Conservation (phyloP, 2,797 vertebrate genomes). For the Pithecia hirsuta region DNA sequence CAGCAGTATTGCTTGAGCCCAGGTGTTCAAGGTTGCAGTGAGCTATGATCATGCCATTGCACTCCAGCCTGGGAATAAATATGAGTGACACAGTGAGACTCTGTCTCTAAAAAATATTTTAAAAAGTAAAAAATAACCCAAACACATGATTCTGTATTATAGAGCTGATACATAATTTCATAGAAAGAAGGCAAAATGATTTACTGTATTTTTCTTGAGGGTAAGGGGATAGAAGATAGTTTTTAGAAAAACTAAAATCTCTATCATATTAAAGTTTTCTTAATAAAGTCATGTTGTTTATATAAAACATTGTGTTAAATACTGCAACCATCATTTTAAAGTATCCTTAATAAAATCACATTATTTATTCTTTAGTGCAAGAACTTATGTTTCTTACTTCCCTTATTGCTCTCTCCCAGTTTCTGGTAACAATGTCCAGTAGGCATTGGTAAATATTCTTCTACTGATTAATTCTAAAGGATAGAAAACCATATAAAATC, state of each 20-base stretch:
- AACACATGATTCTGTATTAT: neutral
- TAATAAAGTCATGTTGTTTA: constrained; percentile 1
- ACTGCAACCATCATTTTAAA: neutral
- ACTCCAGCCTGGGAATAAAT: neutral
- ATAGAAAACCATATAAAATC: neutral
- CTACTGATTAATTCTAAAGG: neutral
- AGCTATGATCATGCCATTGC: neutral
- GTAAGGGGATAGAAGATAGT: neutral
- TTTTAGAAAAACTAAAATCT: neutral
- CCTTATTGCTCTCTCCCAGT: neutral
- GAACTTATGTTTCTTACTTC: neutral
- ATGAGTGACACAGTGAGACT: neutral
- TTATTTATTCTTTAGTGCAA: neutral
- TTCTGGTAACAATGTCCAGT: neutral
- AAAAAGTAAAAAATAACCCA: neutral
- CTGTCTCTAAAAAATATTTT: neutral
- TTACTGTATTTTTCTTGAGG: neutral
- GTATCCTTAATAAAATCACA: neutral
- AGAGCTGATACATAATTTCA: constrained; percentile 21
- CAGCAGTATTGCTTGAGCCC: neutral
- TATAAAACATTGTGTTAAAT: neutral
- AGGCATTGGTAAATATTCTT: neutral
- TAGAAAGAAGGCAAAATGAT: neutral
- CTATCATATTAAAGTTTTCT: neutral
- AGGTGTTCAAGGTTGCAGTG: neutral